Evolutionary conservation across 2,888 invertebrate species (phyloP), one percentile per base, ranked within the genome.

Genomic region (Leptinotarsa tumamoca): DNA sequence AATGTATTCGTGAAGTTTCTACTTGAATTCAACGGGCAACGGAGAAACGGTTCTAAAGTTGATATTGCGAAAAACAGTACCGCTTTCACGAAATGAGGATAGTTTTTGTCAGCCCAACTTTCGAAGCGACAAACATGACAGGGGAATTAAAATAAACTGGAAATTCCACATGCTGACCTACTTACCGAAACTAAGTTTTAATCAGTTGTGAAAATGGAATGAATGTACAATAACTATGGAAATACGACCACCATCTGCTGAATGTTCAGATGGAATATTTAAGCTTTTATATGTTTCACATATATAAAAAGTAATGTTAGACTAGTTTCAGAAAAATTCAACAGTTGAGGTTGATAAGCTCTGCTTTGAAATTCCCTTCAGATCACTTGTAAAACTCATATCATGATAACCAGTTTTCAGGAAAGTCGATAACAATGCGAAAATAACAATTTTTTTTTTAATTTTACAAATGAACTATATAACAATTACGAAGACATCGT

Each of bases 131-230:
- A 10, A 13, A 33, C 27, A 33, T 63, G 63, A 63, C 63, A 33
- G 15, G 17, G 51, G 51, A 69, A 69, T 54, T 69, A 21, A 56
- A 69, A 56, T 27, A 27, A 33, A 43, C 54, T 43, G 27, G 56
- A 56, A 10, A 56, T 18, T 54, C n/a, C 56, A 69, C 43, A 33
- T 33, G 17, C 33, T 33, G 63, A 43, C 63, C 63, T 63, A 63
- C 63, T 68, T 54, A 54, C 69, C 17, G 18, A 15, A 56, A 56
- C 54, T 56, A 56, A 69, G 54, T 69, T 69, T 69, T 69, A 69
- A 69, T 69, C 69, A 69, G 56, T 56, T 69, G 56, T 27, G 56
- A 52, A 43, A 56, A 54, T 69, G 69, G 5, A 69, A 69, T 56
- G 7, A n/a, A 69, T 56, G 56, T 50, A 68, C 50, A 13, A 56